Evolutionary conservation across 2,113 vertebrate species (phyloP), one percentile per base, ranked within the genome.

Genomic region (Zosterops japonicus): DNA sequence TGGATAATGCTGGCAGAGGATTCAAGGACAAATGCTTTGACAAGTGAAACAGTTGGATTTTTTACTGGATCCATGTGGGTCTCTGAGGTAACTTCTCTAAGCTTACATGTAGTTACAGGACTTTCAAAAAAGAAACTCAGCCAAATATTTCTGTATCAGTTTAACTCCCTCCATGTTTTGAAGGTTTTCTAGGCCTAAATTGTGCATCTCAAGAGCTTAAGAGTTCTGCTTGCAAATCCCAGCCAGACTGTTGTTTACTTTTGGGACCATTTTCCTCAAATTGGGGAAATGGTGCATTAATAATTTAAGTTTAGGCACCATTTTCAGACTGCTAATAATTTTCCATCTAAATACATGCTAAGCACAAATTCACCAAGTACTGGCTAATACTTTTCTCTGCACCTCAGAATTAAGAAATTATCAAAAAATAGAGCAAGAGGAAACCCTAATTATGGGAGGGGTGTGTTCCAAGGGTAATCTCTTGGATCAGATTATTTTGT

Each of bases 61-160:
- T 79, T 50, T 47, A 25, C 77, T 41, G 3, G 20, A 39, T 53
- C 52, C 20, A 0, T 11, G 27, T n/a, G 25, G 12, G 10, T 42
- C 19, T 76, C 63, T n/a, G 63, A 44, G 41, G 33, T 83, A 59
- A 19, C 28, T 87, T 5, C 14, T 61, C 35, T 4, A 36, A 44
- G 14, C 63, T 80, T 44, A 27, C 0, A 0, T 44, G 28, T 36
- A 14, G 27, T 64, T 75, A 55, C 27, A 75, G 42, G 13, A 8
- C 53, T 91, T 86, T 36, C 3, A 65, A 47, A 61, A 65, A 76
- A 77, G 49, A 14, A 6, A 2, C 19, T 39, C 33, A 39, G 31
- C 5, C 52, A 81, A 24, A 25, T 67, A 27, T 60, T 68, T 93
- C 63, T 69, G 0, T 14, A 25, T 75, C 29, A 28, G 2, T 75